phyloP scores from a whole-genome alignment of 1,140 invertebrate species.

The Trichogramma pretiosum region DNA sequence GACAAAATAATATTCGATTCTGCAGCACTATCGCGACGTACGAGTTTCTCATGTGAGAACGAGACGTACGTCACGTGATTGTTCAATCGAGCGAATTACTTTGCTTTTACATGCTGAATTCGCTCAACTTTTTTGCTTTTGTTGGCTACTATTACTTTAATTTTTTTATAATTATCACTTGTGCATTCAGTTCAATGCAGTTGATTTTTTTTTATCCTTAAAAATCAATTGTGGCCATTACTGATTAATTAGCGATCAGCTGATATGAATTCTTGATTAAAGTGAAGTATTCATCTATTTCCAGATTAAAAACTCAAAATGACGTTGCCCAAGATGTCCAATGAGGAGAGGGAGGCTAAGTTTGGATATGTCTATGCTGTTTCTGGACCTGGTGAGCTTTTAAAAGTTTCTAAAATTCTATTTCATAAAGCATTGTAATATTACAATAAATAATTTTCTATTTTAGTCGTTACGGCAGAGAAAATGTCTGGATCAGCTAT shows the following conservation, averaged over 20 bases:
- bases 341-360: constrained; percentile 78
- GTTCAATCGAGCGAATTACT: constrained; percentile 5
- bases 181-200: too few species aligned
- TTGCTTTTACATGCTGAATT: too few species aligned
- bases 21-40: too few species aligned
- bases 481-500: constrained; percentile 99
- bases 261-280: too few species aligned
- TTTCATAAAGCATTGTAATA: neutral
- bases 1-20: too few species aligned
- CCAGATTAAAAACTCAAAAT: constrained; percentile 31
- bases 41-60: neutral
- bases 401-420: neutral
- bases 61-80: constrained; percentile 9
- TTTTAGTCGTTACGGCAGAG: constrained; percentile 93
- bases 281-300: constrained; percentile 5
- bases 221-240: neutral
- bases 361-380: constrained; percentile 96
- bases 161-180: too few species aligned
- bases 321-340: constrained; percentile 61
- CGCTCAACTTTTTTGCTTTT: too few species aligned
- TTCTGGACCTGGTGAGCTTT: constrained; percentile 83
- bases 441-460: neutral
- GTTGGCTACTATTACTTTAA: too few species aligned
- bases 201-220: neutral
- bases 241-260: too few species aligned